Conservation (phyloP, 35 echinoderm and acorn worm species). For the Acanthaster planci region DNA sequence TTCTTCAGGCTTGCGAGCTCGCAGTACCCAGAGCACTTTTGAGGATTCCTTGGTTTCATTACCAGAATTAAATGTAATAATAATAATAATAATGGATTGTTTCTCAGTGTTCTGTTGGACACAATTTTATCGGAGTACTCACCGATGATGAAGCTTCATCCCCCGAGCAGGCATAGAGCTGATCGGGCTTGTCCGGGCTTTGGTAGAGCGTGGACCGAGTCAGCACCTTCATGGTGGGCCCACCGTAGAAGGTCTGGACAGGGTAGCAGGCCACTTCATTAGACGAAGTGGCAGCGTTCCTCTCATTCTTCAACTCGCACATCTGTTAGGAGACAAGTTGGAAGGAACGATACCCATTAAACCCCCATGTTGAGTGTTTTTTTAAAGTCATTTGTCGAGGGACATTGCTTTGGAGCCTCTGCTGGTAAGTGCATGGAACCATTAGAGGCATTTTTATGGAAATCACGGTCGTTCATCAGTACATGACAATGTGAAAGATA, state of each 20-base stretch:
- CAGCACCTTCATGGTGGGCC: constrained; percentile 86
- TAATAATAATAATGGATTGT: not conserved
- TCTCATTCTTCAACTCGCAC: constrained; percentile 72
- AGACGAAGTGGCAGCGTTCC: constrained; percentile 5
- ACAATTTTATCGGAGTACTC: constrained; percentile 32
- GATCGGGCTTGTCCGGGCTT: constrained; percentile 45
- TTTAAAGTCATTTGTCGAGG: too few relatives aligned
- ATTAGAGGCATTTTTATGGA: too few relatives aligned
- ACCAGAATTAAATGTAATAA: not conserved
- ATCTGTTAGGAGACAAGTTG: constrained; percentile 54
- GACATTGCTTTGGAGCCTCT: too few relatives aligned
- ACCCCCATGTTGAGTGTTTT: too few relatives aligned
- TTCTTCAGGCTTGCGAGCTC: too few relatives aligned
- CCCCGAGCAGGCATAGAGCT: constrained; percentile 77
- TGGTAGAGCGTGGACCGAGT: constrained; percentile 66
- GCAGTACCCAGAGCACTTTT: too few relatives aligned
- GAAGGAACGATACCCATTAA: not conserved
- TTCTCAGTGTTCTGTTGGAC: not conserved
- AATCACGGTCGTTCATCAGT: too few relatives aligned
- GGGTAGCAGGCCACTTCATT: constrained; percentile 65
- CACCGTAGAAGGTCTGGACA: constrained; percentile 92
- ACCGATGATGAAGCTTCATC: constrained; percentile 89
- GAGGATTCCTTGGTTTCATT: too few relatives aligned
- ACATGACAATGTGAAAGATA: too few relatives aligned
- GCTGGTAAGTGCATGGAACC: too few relatives aligned